phyloP scores from a whole-genome alignment of 2,888 invertebrate species.

The Alsophila aescularia region DNA sequence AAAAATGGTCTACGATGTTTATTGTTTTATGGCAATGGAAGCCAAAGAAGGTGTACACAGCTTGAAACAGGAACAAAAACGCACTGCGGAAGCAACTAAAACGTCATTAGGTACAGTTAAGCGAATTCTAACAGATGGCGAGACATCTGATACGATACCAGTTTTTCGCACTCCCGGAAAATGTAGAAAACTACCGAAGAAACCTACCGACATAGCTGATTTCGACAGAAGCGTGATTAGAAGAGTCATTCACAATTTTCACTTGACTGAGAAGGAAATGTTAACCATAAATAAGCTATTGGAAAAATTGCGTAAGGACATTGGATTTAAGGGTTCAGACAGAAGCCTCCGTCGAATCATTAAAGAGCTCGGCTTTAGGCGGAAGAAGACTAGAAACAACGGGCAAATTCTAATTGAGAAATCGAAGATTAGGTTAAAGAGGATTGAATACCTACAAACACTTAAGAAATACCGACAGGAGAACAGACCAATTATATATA shows the following conservation, averaged over 20 bases:
- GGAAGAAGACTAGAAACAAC: slow-evolving; percentile 35
- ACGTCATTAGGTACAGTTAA: not conserved
- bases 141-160: not conserved
- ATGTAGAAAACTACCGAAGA: slow-evolving; percentile 1
- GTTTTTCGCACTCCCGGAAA: slow-evolving; percentile 14
- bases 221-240: slow-evolving; percentile 47
- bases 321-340: slow-evolving; percentile 37
- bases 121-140: not conserved
- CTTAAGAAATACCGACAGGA: slow-evolving; percentile 25
- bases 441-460: slow-evolving; percentile 30
- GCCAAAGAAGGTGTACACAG: not conserved
- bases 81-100: not conserved
- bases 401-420: slow-evolving; percentile 35
- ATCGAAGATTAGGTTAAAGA: slow-evolving; percentile 24
- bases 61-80: not conserved
- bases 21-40: not conserved
- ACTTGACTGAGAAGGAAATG: slow-evolving; percentile 40
- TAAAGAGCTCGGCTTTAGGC: slow-evolving; percentile 25
- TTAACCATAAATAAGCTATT: slow-evolving; percentile 38
- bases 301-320: slow-evolving; percentile 23
- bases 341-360: slow-evolving; percentile 26
- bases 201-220: slow-evolving; percentile 16
- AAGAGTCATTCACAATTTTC: slow-evolving; percentile 48
- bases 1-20: not conserved
- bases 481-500: slow-evolving; percentile 26